phyloP scores from a whole-genome alignment of 2,797 vertebrate genomes.

The Prionace glauca region DNA sequence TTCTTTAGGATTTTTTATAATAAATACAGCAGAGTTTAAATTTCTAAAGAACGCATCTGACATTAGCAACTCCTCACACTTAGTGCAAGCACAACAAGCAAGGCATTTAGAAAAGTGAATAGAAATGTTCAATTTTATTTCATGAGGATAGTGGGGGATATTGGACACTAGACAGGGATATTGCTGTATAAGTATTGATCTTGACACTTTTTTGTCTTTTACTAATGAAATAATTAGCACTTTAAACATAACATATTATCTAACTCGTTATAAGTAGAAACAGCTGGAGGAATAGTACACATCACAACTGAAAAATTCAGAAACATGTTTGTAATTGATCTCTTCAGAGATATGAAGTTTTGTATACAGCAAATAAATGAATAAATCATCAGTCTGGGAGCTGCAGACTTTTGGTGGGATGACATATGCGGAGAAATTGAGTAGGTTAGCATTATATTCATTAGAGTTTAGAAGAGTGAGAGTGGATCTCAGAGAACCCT shows the following conservation, averaged over 20 bases:
- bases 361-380: neutral
- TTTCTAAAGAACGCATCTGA: neutral
- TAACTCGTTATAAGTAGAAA: neutral
- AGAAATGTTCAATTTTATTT: neutral
- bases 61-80: neutral
- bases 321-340: neutral
- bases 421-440: too few relatives aligned
- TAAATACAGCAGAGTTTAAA: neutral
- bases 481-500: too few relatives aligned
- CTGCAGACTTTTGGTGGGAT: neutral
- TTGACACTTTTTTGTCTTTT: neutral
- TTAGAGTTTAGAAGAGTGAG: too few relatives aligned
- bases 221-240: neutral
- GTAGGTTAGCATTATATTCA: too few relatives aligned
- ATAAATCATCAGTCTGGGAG: neutral
- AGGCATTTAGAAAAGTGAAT: neutral
- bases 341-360: neutral
- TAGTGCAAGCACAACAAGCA: neutral
- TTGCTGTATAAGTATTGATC: neutral
- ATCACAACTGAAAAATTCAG: neutral
- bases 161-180: neutral
- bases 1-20: neutral
- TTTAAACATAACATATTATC: slow-evolving; percentile 7
- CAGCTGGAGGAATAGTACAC: neutral
- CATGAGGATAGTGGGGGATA: neutral